A percentile compares a stretch with the other conserved stretches of the same genome.
Conservation (phyloP, 2,888 invertebrate species). For the Aspidiotus destructor region DNA sequence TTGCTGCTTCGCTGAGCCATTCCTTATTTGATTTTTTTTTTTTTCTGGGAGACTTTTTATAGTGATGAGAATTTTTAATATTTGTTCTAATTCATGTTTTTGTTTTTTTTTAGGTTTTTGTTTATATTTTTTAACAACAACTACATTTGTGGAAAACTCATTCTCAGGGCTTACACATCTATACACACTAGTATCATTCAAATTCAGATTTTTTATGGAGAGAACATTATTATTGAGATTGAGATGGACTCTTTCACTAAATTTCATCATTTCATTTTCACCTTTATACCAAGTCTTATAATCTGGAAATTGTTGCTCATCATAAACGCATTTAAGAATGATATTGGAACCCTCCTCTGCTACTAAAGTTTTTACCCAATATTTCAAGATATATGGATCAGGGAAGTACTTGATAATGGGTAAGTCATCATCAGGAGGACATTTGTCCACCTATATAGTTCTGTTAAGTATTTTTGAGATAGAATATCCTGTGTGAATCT, state of each 20-base stretch:
- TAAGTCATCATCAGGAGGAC: not conserved
- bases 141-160: too few relatives aligned
- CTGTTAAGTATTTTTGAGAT: not conserved
- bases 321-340: conserved; percentile 1
- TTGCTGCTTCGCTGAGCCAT: conserved; percentile 2
- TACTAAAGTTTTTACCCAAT: not conserved
- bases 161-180: too few relatives aligned
- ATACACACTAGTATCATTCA: too few relatives aligned
- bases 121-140: too few relatives aligned
- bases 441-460: not conserved
- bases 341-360: not conserved
- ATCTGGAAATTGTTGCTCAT: not conserved
- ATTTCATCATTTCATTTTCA: not conserved
- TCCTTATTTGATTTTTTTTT: not conserved
- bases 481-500: conserved; percentile 3
- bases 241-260: not conserved
- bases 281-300: conserved; percentile 7
- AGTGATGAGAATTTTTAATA: not conserved
- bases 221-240: too few relatives aligned
- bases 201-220: too few relatives aligned
- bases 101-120: not conserved
- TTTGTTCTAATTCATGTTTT: not conserved
- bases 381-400: not conserved
- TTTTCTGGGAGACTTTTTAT: conserved; percentile 1
- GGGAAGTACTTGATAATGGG: not conserved